A percentile compares a stretch with the other conserved stretches of the same genome.
Evolutionary conservation across 2,113 vertebrate genomes (phyloP).

Genomic region (Theristicus caerulescens): DNA sequence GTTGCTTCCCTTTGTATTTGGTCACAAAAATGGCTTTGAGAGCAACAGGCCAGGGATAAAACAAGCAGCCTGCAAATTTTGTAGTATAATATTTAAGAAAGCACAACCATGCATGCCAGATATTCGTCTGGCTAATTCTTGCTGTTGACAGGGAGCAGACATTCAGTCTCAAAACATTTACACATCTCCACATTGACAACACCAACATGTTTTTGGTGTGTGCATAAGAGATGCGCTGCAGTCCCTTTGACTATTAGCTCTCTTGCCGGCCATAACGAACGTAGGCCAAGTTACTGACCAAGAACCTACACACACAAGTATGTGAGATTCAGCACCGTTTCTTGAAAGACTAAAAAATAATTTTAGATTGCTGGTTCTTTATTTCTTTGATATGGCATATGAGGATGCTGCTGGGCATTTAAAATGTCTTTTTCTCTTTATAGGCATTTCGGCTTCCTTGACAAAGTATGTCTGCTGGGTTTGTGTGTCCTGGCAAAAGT

Average conservation of each 20-base stretch:
- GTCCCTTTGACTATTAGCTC: background rate
- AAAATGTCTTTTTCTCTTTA: background rate
- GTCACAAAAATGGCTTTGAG: background rate
- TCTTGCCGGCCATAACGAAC: rapidly evolving
- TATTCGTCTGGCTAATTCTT: constrained; percentile 43
- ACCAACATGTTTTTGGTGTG: background rate
- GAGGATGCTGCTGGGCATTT: background rate
- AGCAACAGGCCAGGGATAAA: background rate
- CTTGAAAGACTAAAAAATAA: background rate
- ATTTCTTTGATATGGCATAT: background rate
- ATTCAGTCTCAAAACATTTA: constrained; percentile 50
- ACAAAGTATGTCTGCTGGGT: background rate
- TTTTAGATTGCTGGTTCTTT: background rate
- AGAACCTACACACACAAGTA: background rate
- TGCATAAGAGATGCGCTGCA: background rate
- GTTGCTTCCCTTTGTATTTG: background rate
- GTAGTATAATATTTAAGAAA: background rate
- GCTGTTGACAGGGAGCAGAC: constrained; percentile 51
- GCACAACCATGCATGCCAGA: background rate
- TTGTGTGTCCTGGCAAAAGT: background rate
- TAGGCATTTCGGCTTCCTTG: background rate
- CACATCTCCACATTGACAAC: constrained; percentile 4
- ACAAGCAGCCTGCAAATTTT: background rate
- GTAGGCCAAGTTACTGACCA: background rate
- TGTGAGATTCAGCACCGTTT: background rate